Evolutionary conservation across 1,140 invertebrate genomes (phyloP), one percentile per base, ranked within the genome.

Genomic region (Piezodorus guildinii): DNA sequence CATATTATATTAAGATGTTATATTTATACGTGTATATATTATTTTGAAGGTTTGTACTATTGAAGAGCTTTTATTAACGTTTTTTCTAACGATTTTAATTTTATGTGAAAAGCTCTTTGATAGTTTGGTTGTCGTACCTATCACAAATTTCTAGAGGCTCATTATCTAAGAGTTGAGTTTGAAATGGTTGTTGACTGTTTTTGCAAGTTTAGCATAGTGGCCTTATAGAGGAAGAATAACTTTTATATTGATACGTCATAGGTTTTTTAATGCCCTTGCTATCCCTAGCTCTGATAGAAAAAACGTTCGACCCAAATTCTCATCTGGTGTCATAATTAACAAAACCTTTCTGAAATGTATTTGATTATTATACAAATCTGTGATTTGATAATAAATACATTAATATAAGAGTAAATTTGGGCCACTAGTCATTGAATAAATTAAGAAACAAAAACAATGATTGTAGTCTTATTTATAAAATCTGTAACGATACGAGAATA

Each of bases 1-100:
- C 17, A 56, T 56, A 56, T 39, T 39, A 39, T 10, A 49, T 17
- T 56, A 56, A 56, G 23, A 56, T 56, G 21, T 56, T 56, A 56
- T 56, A 56, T 56, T 56, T 56, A 56, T 56, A 56, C 4, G 9
- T 56, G 52, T 56, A 56, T 23, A 56, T 56, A 56, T 56, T 25
- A 56, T 56, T 56, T 56, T 19, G 23, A 56, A 25, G 52, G 23
- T 56, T 56, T 56, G 23, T 56, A 56, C 23, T 56, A 25, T 56
- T 56, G 19, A 25, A 25, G 23, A 23, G 52, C 23, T 16, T 56
- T 25, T 21, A 3, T 4, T 14, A 15, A 56, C 5, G 10, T 9
- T 16, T 56, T 25, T 56, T 56, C 23, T 56, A 23, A 23, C 5
- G 5, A 49, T 49, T 49, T 3, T n/a, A 21, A 19, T 49, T 49